phyloP scores from a whole-genome alignment of 1,140 invertebrate genomes.

The Zaprionus ghesquierei region DNA sequence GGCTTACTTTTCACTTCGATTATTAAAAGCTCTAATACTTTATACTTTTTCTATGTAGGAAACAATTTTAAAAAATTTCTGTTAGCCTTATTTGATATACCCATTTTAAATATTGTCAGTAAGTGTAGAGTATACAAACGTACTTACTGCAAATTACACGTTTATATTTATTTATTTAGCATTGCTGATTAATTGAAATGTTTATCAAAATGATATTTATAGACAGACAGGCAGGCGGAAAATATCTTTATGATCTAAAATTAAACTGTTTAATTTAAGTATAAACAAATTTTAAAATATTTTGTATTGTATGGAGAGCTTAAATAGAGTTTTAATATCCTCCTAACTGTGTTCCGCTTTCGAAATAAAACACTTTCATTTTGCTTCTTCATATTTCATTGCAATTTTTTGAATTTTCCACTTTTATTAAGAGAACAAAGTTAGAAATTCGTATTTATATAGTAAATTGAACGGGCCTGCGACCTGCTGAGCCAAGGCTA shows the following conservation, averaged over 20 bases:
- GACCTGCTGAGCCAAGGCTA: slow-evolving; percentile 50
- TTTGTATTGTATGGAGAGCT: too few species aligned
- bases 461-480: slow-evolving; percentile 52
- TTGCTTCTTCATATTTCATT: not conserved
- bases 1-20: too few species aligned
- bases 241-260: not conserved
- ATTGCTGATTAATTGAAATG: slow-evolving; percentile 22
- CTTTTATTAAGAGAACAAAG: slow-evolving; percentile 52
- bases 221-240: not conserved
- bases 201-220: slow-evolving; percentile 14
- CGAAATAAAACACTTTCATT: not conserved
- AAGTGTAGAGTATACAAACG: not conserved
- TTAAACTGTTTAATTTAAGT: slow-evolving; percentile 1
- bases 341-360: too few species aligned
- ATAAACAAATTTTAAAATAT: too few species aligned
- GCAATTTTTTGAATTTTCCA: slow-evolving; percentile 9
- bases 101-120: too few species aligned
- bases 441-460: slow-evolving; percentile 46
- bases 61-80: not conserved
- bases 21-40: too few species aligned
- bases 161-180: slow-evolving; percentile 48
- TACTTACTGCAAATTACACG: slow-evolving; percentile 41
- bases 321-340: not conserved
- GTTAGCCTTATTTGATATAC: not conserved
- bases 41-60: too few species aligned